These are phyloP conservation scores for Allolobophora icterica DNA, from an alignment of 2,888 invertebrate genomes.

Conservation along the genomic window DNA sequence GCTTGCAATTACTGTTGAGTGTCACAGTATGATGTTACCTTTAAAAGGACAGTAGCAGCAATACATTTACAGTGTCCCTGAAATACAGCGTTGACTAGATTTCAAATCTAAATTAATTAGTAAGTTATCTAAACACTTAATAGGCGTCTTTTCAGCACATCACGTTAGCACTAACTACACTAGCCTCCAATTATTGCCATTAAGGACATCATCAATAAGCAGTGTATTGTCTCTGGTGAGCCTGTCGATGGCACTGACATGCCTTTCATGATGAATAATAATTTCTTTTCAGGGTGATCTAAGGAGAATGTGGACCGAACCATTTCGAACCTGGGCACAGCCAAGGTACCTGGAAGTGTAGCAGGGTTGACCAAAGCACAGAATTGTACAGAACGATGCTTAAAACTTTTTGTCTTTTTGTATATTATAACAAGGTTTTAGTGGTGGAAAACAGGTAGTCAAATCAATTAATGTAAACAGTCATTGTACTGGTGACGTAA, in stretches of 20 bases:
- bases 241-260: background rate
- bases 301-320: conserved; percentile 92
- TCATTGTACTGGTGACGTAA: background rate
- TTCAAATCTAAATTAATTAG: background rate
- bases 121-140: no score
- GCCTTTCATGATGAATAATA: background rate
- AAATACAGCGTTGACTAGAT: background rate
- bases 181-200: no score
- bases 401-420: background rate
- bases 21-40: no score
- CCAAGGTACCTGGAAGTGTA: conserved; percentile 62
- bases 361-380: conserved; percentile 29
- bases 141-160: no score
- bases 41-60: background rate
- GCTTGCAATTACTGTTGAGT: no score
- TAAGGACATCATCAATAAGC: no score
- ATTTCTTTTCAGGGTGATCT: conserved; percentile 81
- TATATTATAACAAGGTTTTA: conserved; percentile 7
- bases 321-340: conserved; percentile 56
- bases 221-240: no score
- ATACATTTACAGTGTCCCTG: background rate
- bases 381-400: conserved; percentile 1
- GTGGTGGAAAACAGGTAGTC: conserved; percentile 20
- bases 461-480: background rate
- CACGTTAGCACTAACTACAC: no score